Conservation (phyloP, 2,113 vertebrate species). For the Prunella fulvescens region DNA sequence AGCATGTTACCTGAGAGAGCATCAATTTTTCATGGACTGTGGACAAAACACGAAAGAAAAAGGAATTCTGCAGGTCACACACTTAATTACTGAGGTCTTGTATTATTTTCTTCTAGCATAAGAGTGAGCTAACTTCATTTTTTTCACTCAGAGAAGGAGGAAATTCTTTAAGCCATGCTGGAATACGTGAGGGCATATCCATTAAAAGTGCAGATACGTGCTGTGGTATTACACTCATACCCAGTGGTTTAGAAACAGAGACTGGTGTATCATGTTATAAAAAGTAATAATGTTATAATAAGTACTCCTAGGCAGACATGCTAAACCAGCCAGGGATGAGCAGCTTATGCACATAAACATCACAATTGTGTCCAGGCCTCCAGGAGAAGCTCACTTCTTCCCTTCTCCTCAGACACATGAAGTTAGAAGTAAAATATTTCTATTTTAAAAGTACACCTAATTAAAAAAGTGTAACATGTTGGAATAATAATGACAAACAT, state of each 20-base stretch:
- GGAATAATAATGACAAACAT: neutral
- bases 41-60: slow-evolving; percentile 56
- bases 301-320: neutral
- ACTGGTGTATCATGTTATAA: neutral
- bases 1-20: slow-evolving; percentile 66
- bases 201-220: neutral
- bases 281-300: neutral
- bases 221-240: neutral
- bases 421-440: neutral
- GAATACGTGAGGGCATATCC: neutral
- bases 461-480: neutral
- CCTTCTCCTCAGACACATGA: neutral
- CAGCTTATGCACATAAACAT: neutral
- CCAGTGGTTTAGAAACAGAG: neutral
- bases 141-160: slow-evolving; percentile 2
- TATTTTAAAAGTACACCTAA: neutral
- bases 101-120: slow-evolving; percentile 30
- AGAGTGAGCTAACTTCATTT: neutral
- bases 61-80: slow-evolving; percentile 28
- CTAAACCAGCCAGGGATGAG: neutral
- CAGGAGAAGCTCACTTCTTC: neutral
- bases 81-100: slow-evolving; percentile 24
- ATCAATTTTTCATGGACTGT: slow-evolving; percentile 69
- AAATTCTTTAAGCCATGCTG: slow-evolving; percentile 14
- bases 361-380: neutral